These are phyloP conservation scores for Troilus luridus DNA, from an alignment of 2,888 invertebrate genomes.

Conservation along the genomic window DNA sequence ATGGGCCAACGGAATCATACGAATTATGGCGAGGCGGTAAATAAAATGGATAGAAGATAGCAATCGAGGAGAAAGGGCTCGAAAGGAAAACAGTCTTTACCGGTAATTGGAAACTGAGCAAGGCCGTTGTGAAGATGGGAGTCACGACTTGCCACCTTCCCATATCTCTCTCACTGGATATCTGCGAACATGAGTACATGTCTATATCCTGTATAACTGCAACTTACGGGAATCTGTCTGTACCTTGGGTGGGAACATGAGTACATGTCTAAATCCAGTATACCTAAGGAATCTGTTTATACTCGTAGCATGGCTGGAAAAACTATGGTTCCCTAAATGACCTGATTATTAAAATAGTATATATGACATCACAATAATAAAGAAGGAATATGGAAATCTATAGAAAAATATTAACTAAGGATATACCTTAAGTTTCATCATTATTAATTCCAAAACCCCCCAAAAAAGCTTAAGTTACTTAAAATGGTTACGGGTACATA, in stretches of 20 bases:
- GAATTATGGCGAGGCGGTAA: background rate
- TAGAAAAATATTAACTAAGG: no score
- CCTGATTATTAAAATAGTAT: no score
- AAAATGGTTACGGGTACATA: no score
- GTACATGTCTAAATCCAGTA: no score
- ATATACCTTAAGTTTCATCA: no score
- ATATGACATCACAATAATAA: no score
- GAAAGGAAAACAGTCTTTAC: constrained; percentile 1
- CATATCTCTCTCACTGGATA: constrained; percentile 1
- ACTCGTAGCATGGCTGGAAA: no score
- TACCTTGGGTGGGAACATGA: background rate
- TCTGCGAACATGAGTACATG: background rate
- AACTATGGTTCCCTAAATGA: no score
- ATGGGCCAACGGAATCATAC: background rate
- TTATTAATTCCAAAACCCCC: no score
- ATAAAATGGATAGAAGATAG: background rate
- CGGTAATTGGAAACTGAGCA: constrained; percentile 5
- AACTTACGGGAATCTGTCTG: background rate
- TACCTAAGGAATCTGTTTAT: no score
- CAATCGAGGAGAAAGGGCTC: background rate
- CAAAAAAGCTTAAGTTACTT: no score
- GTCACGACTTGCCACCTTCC: constrained; percentile 20
- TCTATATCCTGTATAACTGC: background rate
- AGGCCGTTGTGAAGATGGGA: background rate
- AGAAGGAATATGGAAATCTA: no score